Evolutionary conservation across 2,888 invertebrate species (phyloP).

Genomic region (Diarsia brunnea): DNA sequence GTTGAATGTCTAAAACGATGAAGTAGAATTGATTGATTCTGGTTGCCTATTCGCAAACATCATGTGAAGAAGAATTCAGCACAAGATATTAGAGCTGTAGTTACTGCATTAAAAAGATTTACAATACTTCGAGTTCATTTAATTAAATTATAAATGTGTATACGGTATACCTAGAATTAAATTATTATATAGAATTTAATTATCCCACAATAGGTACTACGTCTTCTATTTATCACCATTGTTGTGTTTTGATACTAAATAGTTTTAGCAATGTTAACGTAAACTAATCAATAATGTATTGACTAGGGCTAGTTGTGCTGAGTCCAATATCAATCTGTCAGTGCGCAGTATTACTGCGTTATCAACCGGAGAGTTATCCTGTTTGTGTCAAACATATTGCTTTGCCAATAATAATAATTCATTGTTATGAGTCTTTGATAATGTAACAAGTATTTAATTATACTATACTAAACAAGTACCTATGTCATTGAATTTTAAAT

Average conservation of each 20-base stretch:
- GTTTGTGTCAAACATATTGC: slow-evolving; percentile 42
- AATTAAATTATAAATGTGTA: background rate
- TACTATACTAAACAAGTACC: background rate
- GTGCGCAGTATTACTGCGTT: slow-evolving; percentile 44
- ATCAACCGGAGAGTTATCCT: slow-evolving; percentile 51
- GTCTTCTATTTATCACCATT: background rate
- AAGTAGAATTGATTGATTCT: background rate
- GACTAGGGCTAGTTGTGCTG: slow-evolving; percentile 16
- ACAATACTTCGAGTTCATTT: background rate
- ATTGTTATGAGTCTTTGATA: slow-evolving; percentile 35
- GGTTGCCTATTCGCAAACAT: background rate
- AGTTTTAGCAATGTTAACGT: slow-evolving; percentile 9
- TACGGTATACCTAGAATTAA: background rate
- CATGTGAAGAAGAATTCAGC: background rate
- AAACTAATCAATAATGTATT: slow-evolving; percentile 9
- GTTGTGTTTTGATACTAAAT: too few species aligned
- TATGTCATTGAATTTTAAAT: background rate
- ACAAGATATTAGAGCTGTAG: background rate
- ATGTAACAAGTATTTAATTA: slow-evolving; percentile 3
- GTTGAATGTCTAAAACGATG: background rate
- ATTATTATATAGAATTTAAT: too few species aligned
- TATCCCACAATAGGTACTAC: background rate
- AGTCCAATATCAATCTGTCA: slow-evolving; percentile 25
- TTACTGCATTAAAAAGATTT: background rate
- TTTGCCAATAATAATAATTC: slow-evolving; percentile 25